Evolutionary conservation across 1,140 invertebrate genomes (phyloP).

Genomic region (Pachypeltis micranthus): DNA sequence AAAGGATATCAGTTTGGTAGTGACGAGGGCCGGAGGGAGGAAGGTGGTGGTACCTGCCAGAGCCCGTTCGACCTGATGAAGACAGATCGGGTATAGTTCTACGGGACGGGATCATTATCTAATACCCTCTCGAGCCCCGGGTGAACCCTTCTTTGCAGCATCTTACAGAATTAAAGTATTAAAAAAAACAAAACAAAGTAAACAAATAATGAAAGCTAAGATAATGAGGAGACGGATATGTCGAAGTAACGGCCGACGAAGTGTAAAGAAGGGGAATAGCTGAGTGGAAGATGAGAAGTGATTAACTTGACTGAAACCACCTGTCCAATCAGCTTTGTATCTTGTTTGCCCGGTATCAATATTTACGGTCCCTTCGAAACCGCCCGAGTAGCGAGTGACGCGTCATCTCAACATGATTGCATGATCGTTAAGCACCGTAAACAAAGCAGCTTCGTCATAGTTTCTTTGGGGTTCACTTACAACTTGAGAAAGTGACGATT

Average conservation of each 20-base stretch:
- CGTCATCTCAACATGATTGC: neutral
- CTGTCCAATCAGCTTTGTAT: constrained; percentile 3
- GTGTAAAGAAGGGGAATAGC: neutral
- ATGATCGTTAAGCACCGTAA: neutral
- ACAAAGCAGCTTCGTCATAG: neutral
- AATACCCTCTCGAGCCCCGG: neutral
- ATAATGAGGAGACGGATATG: too few relatives aligned
- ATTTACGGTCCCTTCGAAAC: neutral
- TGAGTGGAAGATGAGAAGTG: neutral
- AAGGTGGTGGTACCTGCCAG: neutral
- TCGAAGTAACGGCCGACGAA: too few relatives aligned
- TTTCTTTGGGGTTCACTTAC: too few relatives aligned
- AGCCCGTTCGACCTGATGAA: neutral
- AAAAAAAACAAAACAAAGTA: neutral
- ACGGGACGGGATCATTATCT: constrained; percentile 4
- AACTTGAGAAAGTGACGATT: too few relatives aligned
- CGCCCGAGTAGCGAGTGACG: neutral
- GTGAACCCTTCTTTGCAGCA: neutral
- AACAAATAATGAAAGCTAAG: too few relatives aligned
- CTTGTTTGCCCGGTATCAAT: neutral
- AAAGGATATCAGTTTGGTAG: neutral
- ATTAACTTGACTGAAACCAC: neutral
- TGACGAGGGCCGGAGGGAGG: neutral
- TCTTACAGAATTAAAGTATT: neutral
- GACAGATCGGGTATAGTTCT: neutral